Evolutionary conservation across 2,888 invertebrate genomes (phyloP), one percentile per base, ranked within the genome.

Genomic region (Julus scanicus): DNA sequence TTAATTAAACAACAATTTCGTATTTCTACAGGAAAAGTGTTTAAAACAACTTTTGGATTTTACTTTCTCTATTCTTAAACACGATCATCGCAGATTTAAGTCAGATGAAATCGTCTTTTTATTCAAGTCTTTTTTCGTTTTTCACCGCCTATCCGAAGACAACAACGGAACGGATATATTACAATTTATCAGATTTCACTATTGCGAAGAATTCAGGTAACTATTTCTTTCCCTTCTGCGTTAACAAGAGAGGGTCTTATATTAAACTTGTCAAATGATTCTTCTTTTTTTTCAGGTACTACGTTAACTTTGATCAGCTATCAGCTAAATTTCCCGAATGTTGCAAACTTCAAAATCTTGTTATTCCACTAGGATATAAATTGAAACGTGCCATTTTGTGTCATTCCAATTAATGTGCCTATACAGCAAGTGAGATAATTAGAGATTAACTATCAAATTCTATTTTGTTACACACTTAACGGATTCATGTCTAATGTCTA

Each of bases 151-250:
- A 20, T 29, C 71, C 29, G 71, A 71, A 4, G 71, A 71, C 4
- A 71, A 8, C 20, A 29, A 29, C 71, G 71, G 71, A 71, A 17
- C 29, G 9, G 71, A 71, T 9, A 71, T 71, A 29, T 29, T 71
- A 29, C 20, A 71, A 6, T 71, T 29, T 71, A 71, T 71, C 29
- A 3, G 71, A 2, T 20, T 29, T 5, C 2, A 71, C 71, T 29
- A 71, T 29, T n/a, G 71, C 29, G 71, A 71, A 29, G 71, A 71
- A 29, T 71, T 71, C 29, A 71, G 71, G 71, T 71, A 9, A 71
- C 20, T 71, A 9, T 71, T 0, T 71, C 29, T 15, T 9, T 48
- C 48, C 8, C 29, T 71, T 29, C 20, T 71, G 53, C 2, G 11
- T 29, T 8, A 8, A 71, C 71, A 29, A 0, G 71, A 71, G 29